phyloP scores from a whole-genome alignment of 2,888 invertebrate species.

The Melieria picta region DNA sequence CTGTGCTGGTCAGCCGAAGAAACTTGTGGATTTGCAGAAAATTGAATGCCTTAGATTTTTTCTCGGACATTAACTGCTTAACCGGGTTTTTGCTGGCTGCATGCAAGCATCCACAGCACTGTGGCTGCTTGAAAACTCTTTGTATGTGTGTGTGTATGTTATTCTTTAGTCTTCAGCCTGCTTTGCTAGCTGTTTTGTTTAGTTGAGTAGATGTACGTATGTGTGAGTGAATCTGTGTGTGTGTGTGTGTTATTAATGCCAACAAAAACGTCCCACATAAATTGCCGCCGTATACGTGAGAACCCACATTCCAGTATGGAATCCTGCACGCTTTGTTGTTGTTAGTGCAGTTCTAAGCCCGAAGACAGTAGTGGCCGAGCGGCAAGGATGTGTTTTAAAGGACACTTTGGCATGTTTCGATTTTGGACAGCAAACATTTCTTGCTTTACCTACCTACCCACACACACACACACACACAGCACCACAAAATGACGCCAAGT shows the following conservation, averaged over 20 bases:
- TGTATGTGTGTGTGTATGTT: not conserved
- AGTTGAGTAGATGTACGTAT: not conserved
- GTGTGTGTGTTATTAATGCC: not conserved
- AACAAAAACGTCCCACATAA: not conserved
- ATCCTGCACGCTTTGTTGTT: no score
- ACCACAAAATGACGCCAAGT: no score
- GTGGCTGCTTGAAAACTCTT: not conserved
- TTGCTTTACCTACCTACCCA: no score
- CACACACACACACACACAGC: no score
- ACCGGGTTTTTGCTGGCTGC: not conserved
- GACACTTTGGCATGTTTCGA: no score
- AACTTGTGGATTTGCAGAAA: slow-evolving; percentile 36
- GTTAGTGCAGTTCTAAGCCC: no score
- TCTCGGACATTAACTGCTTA: slow-evolving; percentile 15
- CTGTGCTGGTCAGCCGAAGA: slow-evolving; percentile 23
- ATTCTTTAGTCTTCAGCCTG: not conserved
- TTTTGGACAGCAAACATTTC: no score
- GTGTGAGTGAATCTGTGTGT: not conserved
- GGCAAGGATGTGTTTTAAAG: no score
- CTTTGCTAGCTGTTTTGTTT: not conserved
- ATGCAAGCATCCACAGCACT: not conserved
- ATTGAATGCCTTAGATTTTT: slow-evolving; percentile 20
- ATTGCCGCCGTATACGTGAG: no score
- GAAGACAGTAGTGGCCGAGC: no score
- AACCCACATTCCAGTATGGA: no score